Percentiles rank a stretch among this genome's conserved stretches.
These are phyloP conservation scores for Mythimna ferrago DNA, from an alignment of 2,888 invertebrate genomes.

Conservation along the genomic window DNA sequence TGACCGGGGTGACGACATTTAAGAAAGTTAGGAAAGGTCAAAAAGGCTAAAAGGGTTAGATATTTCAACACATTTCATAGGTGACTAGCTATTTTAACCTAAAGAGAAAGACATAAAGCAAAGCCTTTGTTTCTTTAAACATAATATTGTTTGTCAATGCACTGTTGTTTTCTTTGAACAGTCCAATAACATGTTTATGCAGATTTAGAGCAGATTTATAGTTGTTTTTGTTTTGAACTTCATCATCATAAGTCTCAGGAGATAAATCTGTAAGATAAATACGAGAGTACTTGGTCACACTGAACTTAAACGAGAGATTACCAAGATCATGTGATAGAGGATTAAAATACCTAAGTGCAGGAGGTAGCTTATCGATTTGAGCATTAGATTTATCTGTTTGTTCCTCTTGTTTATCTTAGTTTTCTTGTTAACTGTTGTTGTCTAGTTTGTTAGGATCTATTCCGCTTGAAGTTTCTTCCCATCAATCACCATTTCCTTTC, in stretches of 20 bases:
- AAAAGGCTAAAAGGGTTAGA: conserved; percentile 27
- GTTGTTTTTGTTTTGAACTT: conserved; percentile 30
- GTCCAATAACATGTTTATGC: conserved; percentile 14
- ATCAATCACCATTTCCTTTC: neutral
- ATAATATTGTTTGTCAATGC: neutral
- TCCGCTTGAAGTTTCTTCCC: neutral
- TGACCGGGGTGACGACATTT: conserved; percentile 35
- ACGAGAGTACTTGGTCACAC: conserved; percentile 14
- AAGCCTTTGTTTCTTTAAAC: neutral
- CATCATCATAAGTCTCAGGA: conserved; percentile 12
- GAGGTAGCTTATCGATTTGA: conserved; percentile 42
- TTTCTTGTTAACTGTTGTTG: neutral
- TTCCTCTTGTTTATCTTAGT: conserved; percentile 20
- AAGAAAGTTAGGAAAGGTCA: conserved; percentile 34
- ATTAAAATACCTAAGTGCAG: conserved; percentile 31
- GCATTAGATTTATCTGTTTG: conserved; percentile 35
- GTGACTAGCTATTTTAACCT: no score
- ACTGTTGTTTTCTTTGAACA: conserved; percentile 11
- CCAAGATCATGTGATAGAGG: conserved; percentile 44
- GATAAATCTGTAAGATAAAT: conserved; percentile 38
- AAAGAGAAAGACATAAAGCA: neutral
- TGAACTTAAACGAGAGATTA: conserved; percentile 34
- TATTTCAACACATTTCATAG: neutral
- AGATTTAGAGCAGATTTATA: conserved; percentile 16
- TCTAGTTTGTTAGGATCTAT: neutral